These are phyloP conservation scores for Aethes cnicana DNA, from an alignment of 2,888 invertebrate genomes.

Conservation along the genomic window DNA sequence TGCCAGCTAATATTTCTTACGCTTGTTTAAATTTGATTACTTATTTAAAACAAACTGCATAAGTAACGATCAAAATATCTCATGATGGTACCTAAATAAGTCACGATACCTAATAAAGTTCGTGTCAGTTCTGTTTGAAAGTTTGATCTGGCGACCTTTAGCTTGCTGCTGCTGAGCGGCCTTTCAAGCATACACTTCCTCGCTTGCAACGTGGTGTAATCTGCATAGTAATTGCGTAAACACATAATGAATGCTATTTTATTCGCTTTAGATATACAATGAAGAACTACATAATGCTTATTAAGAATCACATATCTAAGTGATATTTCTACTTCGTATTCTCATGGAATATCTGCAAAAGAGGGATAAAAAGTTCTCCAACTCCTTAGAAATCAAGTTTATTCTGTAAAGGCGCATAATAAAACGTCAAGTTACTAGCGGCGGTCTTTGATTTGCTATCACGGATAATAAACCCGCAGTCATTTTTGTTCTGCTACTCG, in stretches of 20 bases:
- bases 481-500: conserved; percentile 65
- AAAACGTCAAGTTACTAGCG: not conserved
- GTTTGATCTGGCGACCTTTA: too few relatives aligned
- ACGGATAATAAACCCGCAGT: conserved; percentile 38
- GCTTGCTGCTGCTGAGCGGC: too few relatives aligned
- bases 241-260: not conserved
- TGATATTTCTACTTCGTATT: not conserved
- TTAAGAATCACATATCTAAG: not conserved
- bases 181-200: not conserved
- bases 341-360: not conserved
- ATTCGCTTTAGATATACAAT: too few relatives aligned
- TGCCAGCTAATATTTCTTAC: too few relatives aligned
- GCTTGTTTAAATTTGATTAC: not conserved
- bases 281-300: too few relatives aligned
- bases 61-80: too few relatives aligned
- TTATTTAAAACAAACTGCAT: not conserved
- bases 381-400: not conserved
- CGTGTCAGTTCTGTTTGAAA: too few relatives aligned
- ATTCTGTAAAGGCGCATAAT: conserved; percentile 11
- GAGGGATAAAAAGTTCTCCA: not conserved
- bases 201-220: not conserved
- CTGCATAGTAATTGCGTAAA: not conserved
- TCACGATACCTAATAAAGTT: too few relatives aligned
- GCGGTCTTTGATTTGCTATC: conserved; percentile 26
- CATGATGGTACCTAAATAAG: too few relatives aligned